Conservation (phyloP, 2,797 vertebrate genomes). For the Esox masquinongy region DNA sequence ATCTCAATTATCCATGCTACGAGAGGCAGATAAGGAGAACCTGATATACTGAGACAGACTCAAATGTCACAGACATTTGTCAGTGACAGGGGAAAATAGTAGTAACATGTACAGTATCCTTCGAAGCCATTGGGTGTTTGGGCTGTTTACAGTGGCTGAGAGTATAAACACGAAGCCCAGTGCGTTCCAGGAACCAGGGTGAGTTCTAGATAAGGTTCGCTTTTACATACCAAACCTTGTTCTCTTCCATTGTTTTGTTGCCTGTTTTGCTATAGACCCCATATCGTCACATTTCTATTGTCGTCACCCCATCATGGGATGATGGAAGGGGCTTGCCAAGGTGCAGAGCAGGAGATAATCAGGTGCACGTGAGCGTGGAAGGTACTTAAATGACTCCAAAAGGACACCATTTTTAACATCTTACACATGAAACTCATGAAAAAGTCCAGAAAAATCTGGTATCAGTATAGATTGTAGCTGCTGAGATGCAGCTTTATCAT, state of each 20-base stretch:
- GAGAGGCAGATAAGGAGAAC: slow-evolving; percentile 58
- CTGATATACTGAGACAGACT: slow-evolving; percentile 65
- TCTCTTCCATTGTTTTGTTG: not conserved
- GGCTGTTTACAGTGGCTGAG: slow-evolving; percentile 46
- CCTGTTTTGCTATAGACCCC: not conserved
- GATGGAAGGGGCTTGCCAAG: slow-evolving; percentile 26
- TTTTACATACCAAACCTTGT: slow-evolving; percentile 16
- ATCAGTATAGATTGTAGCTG: slow-evolving; percentile 34
- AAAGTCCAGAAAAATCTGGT: slow-evolving; percentile 39
- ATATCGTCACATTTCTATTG: not conserved
- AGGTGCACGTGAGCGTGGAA: slow-evolving; percentile 40
- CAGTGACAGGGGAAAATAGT: slow-evolving; percentile 69
- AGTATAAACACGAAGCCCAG: slow-evolving; percentile 59
- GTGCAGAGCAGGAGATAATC: slow-evolving; percentile 36
- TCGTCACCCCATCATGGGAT: not conserved
- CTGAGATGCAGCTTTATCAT: slow-evolving; percentile 43
- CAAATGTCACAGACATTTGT: no score
- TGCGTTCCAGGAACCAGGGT: slow-evolving; percentile 56
- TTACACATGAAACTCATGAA: slow-evolving; percentile 58
- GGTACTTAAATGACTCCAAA: slow-evolving; percentile 47
- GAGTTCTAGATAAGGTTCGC: slow-evolving; percentile 38
- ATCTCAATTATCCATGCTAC: slow-evolving; percentile 73
- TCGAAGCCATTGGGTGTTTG: slow-evolving; percentile 61
- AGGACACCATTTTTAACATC: slow-evolving; percentile 24
- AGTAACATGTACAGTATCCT: slow-evolving; percentile 60